Evolutionary conservation across 2,888 invertebrate genomes (phyloP), one percentile per base, ranked within the genome.

Genomic region (Ophonus ardosiacus): DNA sequence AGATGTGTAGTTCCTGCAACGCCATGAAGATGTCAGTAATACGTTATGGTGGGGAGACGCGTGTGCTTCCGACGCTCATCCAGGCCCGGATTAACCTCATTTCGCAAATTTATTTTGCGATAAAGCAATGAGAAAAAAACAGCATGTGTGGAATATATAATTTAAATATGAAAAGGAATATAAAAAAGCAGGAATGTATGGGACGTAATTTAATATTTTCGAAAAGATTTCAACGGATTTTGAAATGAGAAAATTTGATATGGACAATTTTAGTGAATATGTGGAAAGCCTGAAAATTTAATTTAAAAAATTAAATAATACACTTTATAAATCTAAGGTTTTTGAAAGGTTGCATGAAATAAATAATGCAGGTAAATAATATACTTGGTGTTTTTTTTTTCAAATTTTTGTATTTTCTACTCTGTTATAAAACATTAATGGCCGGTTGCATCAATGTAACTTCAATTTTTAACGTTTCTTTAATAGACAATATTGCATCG

Each of bases 11-110:
- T 81, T 81, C 68, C 81, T 68, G 81, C 65, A 81, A 18, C 43
- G 81, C 68, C 65, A 68, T 81, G 81, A 65, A 81, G 65, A 81
- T 81, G 68, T 81, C 68, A 81, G 81, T 65, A 68, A 81, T 81
- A 81, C 68, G 68, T 65, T 68, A 81, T 68, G 81, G 65, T 7
- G 43, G 68, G n/a, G 65, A 21, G 21, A 24, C 40, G 31, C 68
- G 81, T 31, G 8, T 68, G 38, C 68, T 10, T 15, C 81, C 51
- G 40, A 81, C n/a, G 18, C 24, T 51, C 18, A 21, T 24, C 15
- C 81, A 81, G 81, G 81, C 56, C 65, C 43, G 81, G 81, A 81
- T 68, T 81, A 81, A 68, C 68, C 21, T 81, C 65, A 81, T 81
- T 81, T 81, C 43, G 17, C 38, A 81, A 51, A 57, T 57, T 57